A percentile compares a stretch with the other conserved stretches of the same genome.
Evolutionary conservation across 2,888 invertebrate species (phyloP).

Genomic region (Calameuta pallipes): DNA sequence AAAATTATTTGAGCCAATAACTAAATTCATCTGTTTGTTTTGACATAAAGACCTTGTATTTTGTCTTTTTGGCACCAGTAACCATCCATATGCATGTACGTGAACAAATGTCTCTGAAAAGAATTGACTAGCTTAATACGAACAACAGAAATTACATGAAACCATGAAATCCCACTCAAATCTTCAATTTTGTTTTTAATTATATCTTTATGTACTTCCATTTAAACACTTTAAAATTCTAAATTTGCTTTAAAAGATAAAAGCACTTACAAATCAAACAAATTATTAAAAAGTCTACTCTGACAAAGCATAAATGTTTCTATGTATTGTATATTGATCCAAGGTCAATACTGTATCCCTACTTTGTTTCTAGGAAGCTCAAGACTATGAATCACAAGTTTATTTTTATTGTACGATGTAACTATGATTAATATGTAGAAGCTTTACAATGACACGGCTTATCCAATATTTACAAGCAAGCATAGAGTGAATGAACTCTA

Average conservation of each 20-base stretch:
- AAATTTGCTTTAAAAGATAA: background rate
- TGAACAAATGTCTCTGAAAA: background rate
- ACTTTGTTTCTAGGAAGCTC: background rate
- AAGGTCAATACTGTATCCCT: background rate
- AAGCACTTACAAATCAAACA: background rate
- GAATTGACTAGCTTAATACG: background rate
- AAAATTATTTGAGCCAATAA: background rate
- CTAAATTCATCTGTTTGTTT: background rate
- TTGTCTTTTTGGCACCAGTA: background rate
- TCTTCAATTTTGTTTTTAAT: background rate
- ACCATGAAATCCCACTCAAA: background rate
- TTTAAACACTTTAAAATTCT: background rate
- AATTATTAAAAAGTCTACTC: background rate
- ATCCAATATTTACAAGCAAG: background rate
- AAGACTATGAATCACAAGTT: background rate
- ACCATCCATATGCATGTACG: background rate
- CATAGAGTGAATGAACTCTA: background rate
- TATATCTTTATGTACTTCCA: background rate
- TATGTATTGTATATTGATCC: background rate
- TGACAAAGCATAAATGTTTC: background rate
- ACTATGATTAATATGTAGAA: background rate
- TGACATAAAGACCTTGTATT: background rate
- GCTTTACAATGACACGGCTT: background rate
- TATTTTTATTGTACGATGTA: background rate
- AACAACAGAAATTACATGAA: background rate